Conservation (phyloP, 1,140 invertebrate genomes). For the Arctopsyche grandis region DNA sequence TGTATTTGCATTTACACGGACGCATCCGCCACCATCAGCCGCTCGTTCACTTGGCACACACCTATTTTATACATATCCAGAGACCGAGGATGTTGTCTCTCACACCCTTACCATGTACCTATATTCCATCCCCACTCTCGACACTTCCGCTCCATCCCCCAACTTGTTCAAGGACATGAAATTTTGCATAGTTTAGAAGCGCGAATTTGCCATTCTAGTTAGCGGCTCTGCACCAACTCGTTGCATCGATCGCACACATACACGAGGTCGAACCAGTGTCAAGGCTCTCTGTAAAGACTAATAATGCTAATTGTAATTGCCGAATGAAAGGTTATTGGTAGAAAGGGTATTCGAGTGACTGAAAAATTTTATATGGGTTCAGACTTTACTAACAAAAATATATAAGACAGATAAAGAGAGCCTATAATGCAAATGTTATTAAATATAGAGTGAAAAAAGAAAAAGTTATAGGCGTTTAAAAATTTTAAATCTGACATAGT, state of each 20-base stretch:
- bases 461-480: too few species aligned
- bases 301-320: background rate
- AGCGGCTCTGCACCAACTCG: background rate
- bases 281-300: background rate
- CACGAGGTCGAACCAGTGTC: background rate
- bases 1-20: slow-evolving; percentile 25
- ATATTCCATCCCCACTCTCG: background rate
- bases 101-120: background rate
- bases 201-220: slow-evolving; percentile 3
- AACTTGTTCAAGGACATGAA: slow-evolving; percentile 26
- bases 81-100: too few species aligned
- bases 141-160: background rate
- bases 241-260: background rate
- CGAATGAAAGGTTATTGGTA: too few species aligned
- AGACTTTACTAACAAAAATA: too few species aligned
- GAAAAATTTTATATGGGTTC: too few species aligned
- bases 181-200: slow-evolving; percentile 14
- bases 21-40: background rate
- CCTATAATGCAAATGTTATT: too few species aligned
- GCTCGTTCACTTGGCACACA: background rate
- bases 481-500: too few species aligned
- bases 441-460: too few species aligned
- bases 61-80: too few species aligned
- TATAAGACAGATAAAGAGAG: too few species aligned
- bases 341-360: too few species aligned